A percentile compares a stretch with the other conserved stretches of the same genome.
Conservation (phyloP, 2,888 invertebrate genomes). For the Hirtodrosophila alboralis region DNA sequence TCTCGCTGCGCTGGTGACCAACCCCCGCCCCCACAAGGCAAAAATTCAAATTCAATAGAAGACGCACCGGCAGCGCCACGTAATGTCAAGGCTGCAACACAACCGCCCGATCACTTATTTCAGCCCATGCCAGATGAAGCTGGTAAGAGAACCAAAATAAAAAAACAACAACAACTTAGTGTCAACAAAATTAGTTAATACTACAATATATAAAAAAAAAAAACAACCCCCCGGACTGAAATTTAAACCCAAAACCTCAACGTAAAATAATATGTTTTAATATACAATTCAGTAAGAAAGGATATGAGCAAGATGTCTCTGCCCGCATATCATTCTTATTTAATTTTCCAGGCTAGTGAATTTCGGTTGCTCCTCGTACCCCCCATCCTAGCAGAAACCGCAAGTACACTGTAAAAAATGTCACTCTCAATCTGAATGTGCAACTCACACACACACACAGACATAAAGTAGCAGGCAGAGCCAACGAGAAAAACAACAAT, state of each 20-base stretch:
- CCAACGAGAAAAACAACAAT: conserved; percentile 48
- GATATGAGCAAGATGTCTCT: too few relatives aligned
- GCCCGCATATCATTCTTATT: conserved; percentile 20
- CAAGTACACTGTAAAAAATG: conserved; percentile 15
- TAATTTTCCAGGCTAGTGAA: conserved; percentile 25
- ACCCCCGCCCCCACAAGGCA: conserved; percentile 54
- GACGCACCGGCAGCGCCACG: conserved; percentile 84
- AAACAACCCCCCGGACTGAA: not conserved
- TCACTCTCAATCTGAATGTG: conserved; percentile 8
- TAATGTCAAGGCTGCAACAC: conserved; percentile 86
- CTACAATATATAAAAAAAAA: too few relatives aligned
- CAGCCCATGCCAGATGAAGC: conserved; percentile 89
- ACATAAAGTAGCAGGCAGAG: conserved; percentile 10
- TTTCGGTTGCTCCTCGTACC: not conserved
- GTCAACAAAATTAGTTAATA: conserved; percentile 33
- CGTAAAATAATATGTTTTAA: not conserved
- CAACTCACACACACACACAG: too few relatives aligned
- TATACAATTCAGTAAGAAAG: conserved; percentile 20
- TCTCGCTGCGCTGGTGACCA: conserved; percentile 54
- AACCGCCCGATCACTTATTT: conserved; percentile 88
- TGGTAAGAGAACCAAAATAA: conserved; percentile 87
- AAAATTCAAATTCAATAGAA: conserved; percentile 83
- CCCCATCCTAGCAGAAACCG: not conserved
- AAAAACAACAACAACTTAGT: conserved; percentile 33
- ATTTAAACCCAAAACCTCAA: not conserved